Conservation (phyloP, 2,797 vertebrate genomes). For the Antennarius maculatus region DNA sequence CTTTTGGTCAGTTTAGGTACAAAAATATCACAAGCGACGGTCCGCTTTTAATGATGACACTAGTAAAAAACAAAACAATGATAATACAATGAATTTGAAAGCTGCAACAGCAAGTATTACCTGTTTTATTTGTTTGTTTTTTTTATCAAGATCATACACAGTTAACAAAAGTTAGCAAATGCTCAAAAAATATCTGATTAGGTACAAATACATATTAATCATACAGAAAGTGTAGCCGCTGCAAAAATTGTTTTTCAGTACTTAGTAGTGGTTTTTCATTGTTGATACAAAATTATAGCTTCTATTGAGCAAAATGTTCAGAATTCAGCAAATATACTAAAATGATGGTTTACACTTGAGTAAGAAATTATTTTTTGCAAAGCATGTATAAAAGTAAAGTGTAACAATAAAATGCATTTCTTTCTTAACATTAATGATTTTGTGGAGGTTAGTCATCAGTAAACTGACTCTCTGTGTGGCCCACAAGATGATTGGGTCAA, state of each 20-base stretch:
- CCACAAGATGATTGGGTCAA: neutral
- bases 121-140: too few relatives aligned
- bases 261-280: neutral
- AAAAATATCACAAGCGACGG: too few relatives aligned
- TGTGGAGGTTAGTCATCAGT: neutral
- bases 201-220: neutral
- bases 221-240: neutral
- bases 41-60: too few relatives aligned
- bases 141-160: too few relatives aligned
- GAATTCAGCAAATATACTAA: neutral
- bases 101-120: too few relatives aligned
- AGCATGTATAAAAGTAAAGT: conserved; percentile 4
- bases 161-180: too few relatives aligned
- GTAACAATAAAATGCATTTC: neutral
- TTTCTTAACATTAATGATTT: too few relatives aligned
- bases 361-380: neutral
- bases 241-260: neutral
- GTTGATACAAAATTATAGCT: neutral
- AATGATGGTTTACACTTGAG: conserved; percentile 7
- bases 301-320: rapidly evolving
- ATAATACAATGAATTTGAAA: too few relatives aligned
- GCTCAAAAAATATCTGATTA: too few relatives aligned
- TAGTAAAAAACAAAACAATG: too few relatives aligned
- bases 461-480: neutral
- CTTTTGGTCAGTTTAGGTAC: too few relatives aligned